Percentiles rank a stretch among this genome's conserved stretches.
Conservation (phyloP, 2,888 invertebrate species). For the Orthonevra nobilis region DNA sequence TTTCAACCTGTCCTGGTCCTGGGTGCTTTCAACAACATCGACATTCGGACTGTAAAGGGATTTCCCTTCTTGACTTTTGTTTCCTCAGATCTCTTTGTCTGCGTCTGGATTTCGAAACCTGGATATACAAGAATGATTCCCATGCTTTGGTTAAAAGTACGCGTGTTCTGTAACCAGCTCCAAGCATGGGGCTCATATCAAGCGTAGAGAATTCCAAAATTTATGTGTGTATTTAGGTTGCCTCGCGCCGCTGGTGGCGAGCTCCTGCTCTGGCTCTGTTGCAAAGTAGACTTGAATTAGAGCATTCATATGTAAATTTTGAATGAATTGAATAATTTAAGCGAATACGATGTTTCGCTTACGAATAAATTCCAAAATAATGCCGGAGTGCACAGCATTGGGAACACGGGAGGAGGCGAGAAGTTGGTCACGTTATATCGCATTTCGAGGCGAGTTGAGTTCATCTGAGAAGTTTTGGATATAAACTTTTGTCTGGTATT, state of each 20-base stretch:
- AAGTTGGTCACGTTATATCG: too few relatives aligned
- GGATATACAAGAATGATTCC: too few relatives aligned
- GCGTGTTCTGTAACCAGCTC: conserved; percentile 25
- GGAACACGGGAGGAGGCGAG: too few relatives aligned
- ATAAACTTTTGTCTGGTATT: conserved; percentile 61
- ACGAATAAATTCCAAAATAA: conserved; percentile 39
- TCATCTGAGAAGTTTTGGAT: conserved; percentile 56
- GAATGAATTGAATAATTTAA: conserved; percentile 65
- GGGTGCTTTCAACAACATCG: conserved; percentile 12
- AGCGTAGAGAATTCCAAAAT: conserved; percentile 62
- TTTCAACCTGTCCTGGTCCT: background rate
- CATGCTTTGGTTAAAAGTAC: conserved; percentile 8
- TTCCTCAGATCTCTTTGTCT: conserved; percentile 21
- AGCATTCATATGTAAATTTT: conserved; percentile 69
- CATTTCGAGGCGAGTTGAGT: conserved; percentile 14
- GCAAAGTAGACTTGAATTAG: conserved; percentile 44
- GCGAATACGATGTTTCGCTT: conserved; percentile 52
- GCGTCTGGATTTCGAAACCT: conserved; percentile 2
- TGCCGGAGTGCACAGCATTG: background rate
- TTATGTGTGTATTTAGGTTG: conserved; percentile 41
- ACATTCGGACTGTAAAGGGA: conserved; percentile 1
- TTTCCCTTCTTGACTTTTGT: conserved; percentile 47
- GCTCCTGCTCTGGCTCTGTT: too few relatives aligned
- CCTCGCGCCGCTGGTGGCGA: background rate
- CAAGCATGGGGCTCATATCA: conserved; percentile 37